phyloP scores from a whole-genome alignment of 1,140 invertebrate species.

The Euglossa dilemma region DNA sequence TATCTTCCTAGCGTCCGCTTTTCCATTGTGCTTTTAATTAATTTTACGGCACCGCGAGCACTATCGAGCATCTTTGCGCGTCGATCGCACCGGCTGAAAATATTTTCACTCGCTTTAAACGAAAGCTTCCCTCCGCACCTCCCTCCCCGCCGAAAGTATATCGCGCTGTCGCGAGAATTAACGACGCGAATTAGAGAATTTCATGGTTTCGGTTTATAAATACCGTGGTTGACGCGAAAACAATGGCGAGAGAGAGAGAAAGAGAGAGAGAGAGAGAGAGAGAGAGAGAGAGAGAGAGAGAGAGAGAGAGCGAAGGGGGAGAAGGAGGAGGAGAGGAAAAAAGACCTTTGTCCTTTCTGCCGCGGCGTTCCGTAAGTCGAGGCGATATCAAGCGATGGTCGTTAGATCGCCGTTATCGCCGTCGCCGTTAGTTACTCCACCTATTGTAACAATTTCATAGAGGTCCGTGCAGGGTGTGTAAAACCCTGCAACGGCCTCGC shows the following conservation, averaged over 20 bases:
- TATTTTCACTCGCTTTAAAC: neutral
- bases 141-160: neutral
- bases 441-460: slow-evolving; percentile 71
- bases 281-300: too few species aligned
- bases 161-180: neutral
- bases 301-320: too few species aligned
- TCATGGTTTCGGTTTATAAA: slow-evolving; percentile 8
- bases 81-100: neutral
- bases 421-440: slow-evolving; percentile 66
- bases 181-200: neutral
- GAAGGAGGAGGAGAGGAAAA: neutral
- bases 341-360: slow-evolving; percentile 39
- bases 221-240: neutral
- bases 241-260: too few species aligned
- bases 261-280: too few species aligned
- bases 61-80: slow-evolving; percentile 34
- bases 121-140: neutral
- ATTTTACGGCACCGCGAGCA: neutral
- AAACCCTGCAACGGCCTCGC: slow-evolving; percentile 71
- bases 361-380: slow-evolving; percentile 2
- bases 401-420: slow-evolving; percentile 60
- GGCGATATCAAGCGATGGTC: slow-evolving; percentile 42
- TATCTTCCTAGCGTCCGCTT: slow-evolving; percentile 33
- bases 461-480: slow-evolving; percentile 56
- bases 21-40: slow-evolving; percentile 49